Percentiles rank a stretch among this genome's conserved stretches.
phyloP scores from a whole-genome alignment of 1,140 invertebrate genomes.

The Oncopodura yosiiana region DNA sequence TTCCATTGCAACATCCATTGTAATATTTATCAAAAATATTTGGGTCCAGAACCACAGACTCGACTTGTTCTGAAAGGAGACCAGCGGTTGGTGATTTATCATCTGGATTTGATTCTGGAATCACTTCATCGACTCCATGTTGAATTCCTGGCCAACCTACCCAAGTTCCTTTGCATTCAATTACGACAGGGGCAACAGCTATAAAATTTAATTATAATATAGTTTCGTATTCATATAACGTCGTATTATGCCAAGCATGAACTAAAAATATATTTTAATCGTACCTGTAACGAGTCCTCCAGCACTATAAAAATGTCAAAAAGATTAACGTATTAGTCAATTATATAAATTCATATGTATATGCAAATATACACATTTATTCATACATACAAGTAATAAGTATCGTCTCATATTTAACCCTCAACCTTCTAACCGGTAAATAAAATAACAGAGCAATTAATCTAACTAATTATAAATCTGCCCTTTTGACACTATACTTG shows the following conservation, averaged over 20 bases:
- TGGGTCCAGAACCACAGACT: conserved; percentile 36
- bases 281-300: conserved; percentile 43
- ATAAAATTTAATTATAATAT: too few species aligned
- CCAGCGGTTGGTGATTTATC: conserved; percentile 40
- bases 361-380: too few species aligned
- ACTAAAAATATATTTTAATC: too few species aligned
- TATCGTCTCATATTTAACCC: too few species aligned
- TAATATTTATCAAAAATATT: conserved; percentile 41
- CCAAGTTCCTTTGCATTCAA: conserved; percentile 41
- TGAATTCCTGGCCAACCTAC: conserved; percentile 42
- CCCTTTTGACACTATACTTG: too few species aligned
- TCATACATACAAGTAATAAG: too few species aligned
- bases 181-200: conserved; percentile 42
- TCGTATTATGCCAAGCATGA: too few species aligned
- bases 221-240: too few species aligned
- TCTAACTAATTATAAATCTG: too few species aligned
- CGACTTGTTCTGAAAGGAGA: conserved; percentile 39
- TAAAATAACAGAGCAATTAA: too few species aligned
- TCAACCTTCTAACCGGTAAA: too few species aligned
- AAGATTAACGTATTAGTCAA: not conserved
- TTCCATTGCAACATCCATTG: conserved; percentile 63
- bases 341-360: too few species aligned
- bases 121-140: conserved; percentile 31
- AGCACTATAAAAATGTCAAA: conserved; percentile 37
- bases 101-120: conserved; percentile 40